Evolutionary conservation across 2,113 vertebrate species (phyloP).

Genomic region (Brevimyrus niger): DNA sequence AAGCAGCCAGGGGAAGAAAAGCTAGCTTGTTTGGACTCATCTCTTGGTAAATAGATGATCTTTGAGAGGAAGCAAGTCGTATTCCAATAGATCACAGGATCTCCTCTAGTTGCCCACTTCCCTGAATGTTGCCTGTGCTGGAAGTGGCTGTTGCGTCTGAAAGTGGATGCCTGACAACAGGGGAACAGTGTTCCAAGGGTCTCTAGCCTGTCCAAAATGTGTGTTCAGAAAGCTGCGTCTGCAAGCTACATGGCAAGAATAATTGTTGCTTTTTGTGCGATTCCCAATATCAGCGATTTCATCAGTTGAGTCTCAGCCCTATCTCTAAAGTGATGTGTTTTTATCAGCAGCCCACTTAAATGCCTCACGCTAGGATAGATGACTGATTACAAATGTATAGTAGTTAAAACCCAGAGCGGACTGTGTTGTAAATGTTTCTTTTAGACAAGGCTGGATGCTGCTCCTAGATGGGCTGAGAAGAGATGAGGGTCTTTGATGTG

Average conservation of each 20-base stretch:
- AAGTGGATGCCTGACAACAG: background rate
- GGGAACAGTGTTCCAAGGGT: background rate
- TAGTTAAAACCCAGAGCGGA: background rate
- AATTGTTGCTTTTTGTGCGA: background rate
- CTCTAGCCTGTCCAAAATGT: background rate
- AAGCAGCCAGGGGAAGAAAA: constrained; percentile 62
- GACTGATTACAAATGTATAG: background rate
- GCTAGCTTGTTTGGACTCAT: constrained; percentile 55
- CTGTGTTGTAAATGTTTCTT: background rate
- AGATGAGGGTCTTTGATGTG: constrained; percentile 58
- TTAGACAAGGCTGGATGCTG: background rate
- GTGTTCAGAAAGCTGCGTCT: background rate
- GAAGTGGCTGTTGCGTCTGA: background rate
- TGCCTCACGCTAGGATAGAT: background rate
- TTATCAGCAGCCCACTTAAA: background rate
- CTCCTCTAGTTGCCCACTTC: constrained; percentile 26
- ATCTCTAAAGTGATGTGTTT: background rate
- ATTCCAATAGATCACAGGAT: constrained; percentile 43
- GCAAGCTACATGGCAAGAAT: background rate
- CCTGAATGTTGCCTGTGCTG: background rate
- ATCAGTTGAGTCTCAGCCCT: background rate
- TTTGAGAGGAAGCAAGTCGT: constrained; percentile 41
- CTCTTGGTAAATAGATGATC: constrained; percentile 56
- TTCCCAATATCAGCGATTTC: background rate
- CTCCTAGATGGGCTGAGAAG: constrained; percentile 28